Percentiles rank a stretch among this genome's conserved stretches.
phyloP scores from a whole-genome alignment of 2,888 invertebrate genomes.

The Hyles lineata region DNA sequence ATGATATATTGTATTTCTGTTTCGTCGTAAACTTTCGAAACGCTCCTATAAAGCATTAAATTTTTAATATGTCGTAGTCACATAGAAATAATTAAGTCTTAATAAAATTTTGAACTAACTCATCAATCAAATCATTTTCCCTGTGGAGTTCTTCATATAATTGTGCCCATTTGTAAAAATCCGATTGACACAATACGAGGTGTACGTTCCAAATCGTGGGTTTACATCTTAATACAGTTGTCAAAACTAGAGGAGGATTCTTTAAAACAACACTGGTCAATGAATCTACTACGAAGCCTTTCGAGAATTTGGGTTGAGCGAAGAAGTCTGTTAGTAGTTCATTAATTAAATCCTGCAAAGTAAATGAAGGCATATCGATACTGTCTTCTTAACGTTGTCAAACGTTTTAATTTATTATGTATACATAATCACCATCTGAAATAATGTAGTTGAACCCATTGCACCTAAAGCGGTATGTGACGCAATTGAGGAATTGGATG shows the following conservation, averaged over 20 bases:
- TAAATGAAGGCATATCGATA: not conserved
- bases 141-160: constrained; percentile 64
- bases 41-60: constrained; percentile 44
- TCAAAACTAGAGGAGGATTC: constrained; percentile 61
- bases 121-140: constrained; percentile 61
- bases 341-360: constrained; percentile 65
- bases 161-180: constrained; percentile 71
- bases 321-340: constrained; percentile 70
- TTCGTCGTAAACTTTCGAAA: constrained; percentile 62
- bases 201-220: constrained; percentile 66
- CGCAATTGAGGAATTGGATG: constrained; percentile 56
- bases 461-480: constrained; percentile 60
- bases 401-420: not conserved
- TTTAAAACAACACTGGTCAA: constrained; percentile 69
- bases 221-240: constrained; percentile 70
- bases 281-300: constrained; percentile 72
- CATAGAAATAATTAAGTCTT: constrained; percentile 7
- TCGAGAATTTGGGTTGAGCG: constrained; percentile 57
- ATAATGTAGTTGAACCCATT: constrained; percentile 69
- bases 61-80: constrained; percentile 30
- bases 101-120: constrained; percentile 51
- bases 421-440: constrained; percentile 61
- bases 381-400: not conserved
- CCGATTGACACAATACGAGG: constrained; percentile 72
- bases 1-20: constrained; percentile 67